Percentiles rank a stretch among this genome's conserved stretches.
Evolutionary conservation across 2,797 vertebrate species (phyloP).

Genomic region (Squalus acanthias): DNA sequence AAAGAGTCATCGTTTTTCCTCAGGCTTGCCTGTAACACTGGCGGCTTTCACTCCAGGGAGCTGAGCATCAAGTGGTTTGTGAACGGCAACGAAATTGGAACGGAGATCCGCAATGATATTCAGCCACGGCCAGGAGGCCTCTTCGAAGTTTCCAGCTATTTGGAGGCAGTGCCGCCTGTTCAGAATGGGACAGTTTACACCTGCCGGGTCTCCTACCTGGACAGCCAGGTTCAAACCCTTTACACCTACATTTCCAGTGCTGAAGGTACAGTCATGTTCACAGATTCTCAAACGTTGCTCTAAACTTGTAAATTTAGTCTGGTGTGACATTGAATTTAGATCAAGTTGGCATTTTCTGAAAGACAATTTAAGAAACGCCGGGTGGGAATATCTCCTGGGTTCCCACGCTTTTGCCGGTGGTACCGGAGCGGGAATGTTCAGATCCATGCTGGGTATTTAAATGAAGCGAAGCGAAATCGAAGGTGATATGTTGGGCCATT

Average conservation of each 20-base stretch:
- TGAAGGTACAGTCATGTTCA: not conserved
- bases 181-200: constrained; percentile 2
- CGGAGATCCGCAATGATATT: not conserved
- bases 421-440: no score
- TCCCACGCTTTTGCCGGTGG: not conserved
- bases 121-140: not conserved
- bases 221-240: not conserved
- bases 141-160: not conserved
- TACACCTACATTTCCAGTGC: not conserved
- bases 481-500: not conserved
- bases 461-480: not conserved
- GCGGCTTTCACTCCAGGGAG: not conserved
- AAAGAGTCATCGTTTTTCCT: not conserved
- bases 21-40: not conserved
- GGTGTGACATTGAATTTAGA: not conserved
- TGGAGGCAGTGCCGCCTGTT: not conserved
- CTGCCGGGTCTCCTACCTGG: not conserved
- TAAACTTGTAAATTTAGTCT: not conserved
- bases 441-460: not conserved
- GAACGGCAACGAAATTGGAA: not conserved
- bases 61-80: not conserved
- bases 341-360: not conserved
- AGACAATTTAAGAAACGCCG: no score
- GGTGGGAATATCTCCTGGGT: no score
- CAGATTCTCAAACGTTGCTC: not conserved